Evolutionary conservation across 2,888 invertebrate species (phyloP), one percentile per base, ranked within the genome.

Genomic region (Eremobia ochroleuca): DNA sequence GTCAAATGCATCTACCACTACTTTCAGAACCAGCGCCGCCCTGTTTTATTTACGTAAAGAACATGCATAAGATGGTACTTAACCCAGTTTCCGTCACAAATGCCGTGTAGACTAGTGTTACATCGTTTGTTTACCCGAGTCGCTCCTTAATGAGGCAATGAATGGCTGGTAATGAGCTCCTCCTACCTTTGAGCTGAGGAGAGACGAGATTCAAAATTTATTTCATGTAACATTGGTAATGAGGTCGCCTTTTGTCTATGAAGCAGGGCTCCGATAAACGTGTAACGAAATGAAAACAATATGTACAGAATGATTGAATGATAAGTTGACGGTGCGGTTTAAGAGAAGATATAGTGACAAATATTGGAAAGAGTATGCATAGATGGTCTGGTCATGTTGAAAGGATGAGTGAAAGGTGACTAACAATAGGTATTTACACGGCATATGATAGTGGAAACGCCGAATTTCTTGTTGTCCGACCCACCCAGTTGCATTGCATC

Each of bases 91-190:
- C 46, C 40, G 34, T 67, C 70, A 82, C 71, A 71, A 81, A 70
- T 55, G 61, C 55, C 15, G 31, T 55, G 40, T 3, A 34, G 25
- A 21, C 66, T 67, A 37, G 70, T 43, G 66, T 62, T 46, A 59
- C 40, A 52, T 18, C 15, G 67, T 64, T 82, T 81, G 78, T 66
- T 78, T 71, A 46, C 25, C 37, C 28, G 25, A 46, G 64, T 28
- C 34, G 61, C 64, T 67, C 34, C 68, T 68, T 81, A 82, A 82
- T 78, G 83, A 82, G 46, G 59, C 77, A 55, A 82, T 77, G 66
- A 82, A 77, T 81, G 46, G 49, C 46, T 28, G 40, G 37, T 80
- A 55, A 81, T 66, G 55, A 70, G 2, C 49, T 49, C 58, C 15
- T 61, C 15, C n/a, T 31, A 4, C 18, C 52, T 77, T 59, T 52